Base-by-base conservation (phyloP, 2,888 invertebrate species). In the Aphidius colemani region DNA sequence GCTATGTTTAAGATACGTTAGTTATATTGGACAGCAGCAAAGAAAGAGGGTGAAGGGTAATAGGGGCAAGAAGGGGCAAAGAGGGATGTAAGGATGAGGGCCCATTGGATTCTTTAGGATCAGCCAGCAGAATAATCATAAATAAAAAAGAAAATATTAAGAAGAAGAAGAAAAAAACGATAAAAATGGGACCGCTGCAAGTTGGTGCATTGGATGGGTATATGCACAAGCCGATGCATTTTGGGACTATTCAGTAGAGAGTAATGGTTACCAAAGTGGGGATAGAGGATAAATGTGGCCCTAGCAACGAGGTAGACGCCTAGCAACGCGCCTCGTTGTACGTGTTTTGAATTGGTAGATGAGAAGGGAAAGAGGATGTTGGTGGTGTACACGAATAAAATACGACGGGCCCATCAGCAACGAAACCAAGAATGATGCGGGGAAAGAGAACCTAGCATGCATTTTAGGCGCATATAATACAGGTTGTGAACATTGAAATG, bases 231-330 rank as follows among this genome's bases (percentile, higher is more conserved):
- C 64, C 74, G 75, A 76, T 77, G 78, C 77, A 78, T 80, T 80
- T 81, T 76, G 77, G 81, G 79, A 79, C 81, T 80, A 81, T 77
- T 79, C 74, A 80, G 73, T 61, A 59, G 58, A 63, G 71, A 71
- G 71, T 74, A 70, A 72, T 71, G 75, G 70, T 67, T 30, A 2
- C 5, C 5, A 2, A 18, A 73, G 74, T 70, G 73, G 70, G 69
- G 69, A 66, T 63, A 67, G 66, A 66, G 72, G 67, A 69, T 67
- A 65, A 69, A 70, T 56, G 73, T 78, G 79, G 80, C 78, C 81
- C 81, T 80, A 80, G 80, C 79, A 79, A 80, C 79, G 78, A 72
- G 72, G 77, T 78, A 76, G 80, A 80, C 76, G 78, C 81, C 80
- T 79, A 80, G 78, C 80, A 77, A 78, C 78, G 74, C 70, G 67